Base-by-base conservation (phyloP, 2,888 invertebrate species). In the Emmelina monodactyla region DNA sequence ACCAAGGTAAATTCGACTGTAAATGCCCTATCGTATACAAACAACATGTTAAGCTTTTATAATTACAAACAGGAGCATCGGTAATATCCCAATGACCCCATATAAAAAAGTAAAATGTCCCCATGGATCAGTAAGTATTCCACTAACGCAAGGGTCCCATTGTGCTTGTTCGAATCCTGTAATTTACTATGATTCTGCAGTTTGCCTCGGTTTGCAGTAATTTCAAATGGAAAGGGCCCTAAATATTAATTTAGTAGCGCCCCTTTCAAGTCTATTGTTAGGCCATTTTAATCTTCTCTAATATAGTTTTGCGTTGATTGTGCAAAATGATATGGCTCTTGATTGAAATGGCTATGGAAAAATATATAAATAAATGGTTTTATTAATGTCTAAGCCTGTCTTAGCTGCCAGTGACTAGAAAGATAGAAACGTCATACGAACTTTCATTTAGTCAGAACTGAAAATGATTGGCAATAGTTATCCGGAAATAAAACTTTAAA, bases 41-140 rank as follows among this genome's bases (percentile, higher is more conserved):
- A n/a, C n/a, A n/a, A n/a, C n/a, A n/a, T n/a, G n/a, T n/a, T n/a
- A n/a, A n/a, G n/a, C n/a, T n/a, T n/a, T n/a, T n/a, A n/a, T n/a
- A n/a, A n/a, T n/a, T n/a, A n/a, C n/a, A n/a, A n/a, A n/a, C n/a
- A n/a, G n/a, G n/a, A n/a, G n/a, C n/a, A n/a, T n/a, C n/a, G 3
- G 25, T 25, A 25, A 25, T 25, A 25, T 10, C 11, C 25, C n/a
- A n/a, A n/a, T n/a, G n/a, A 62, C 75, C 72, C 69, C 45, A 67
- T 72, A 73, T 75, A 73, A 71, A 75, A 72, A 66, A 76, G 71
- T n/a, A 66, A 60, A 44, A 51, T 75, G 73, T 78, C 71, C 72
- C 71, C 71, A 67, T 68, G 66, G 66, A 53, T 55, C 51, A 49
- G 49, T 51, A 56, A 60, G 52, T 50, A 55, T 55, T 60, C 55